Evolutionary conservation across 64 coral and sea anemone genomes (phyloP).

Genomic region (Pocillopora verrucosa): DNA sequence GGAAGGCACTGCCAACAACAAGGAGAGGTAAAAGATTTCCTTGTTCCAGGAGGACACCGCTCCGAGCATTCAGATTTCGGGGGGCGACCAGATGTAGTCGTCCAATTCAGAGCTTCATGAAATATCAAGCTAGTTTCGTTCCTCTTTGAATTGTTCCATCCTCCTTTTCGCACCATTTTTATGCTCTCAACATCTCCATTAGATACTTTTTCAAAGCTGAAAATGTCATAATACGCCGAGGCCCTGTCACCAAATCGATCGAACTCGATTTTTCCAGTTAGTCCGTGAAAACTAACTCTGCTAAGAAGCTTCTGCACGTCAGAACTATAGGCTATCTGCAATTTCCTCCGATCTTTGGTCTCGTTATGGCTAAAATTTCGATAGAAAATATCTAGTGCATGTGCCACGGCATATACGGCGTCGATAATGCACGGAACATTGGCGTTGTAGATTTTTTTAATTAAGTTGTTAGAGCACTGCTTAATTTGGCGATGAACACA

Average conservation of each 20-base stretch:
- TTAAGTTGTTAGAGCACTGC: neutral
- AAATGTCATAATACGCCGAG: constrained; percentile 27
- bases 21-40: constrained; percentile 2
- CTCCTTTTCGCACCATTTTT: neutral
- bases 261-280: constrained; percentile 28
- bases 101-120: constrained; percentile 9
- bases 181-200: neutral
- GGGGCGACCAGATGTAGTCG: neutral
- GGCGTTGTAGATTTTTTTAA: constrained; percentile 15
- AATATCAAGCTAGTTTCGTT: neutral
- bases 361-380: neutral
- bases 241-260: constrained; percentile 18
- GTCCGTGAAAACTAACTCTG: constrained; percentile 24
- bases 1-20: constrained; percentile 74
- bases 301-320: neutral
- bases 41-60: constrained; percentile 43
- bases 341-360: neutral
- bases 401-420: constrained; percentile 67
- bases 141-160: neutral
- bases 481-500: neutral
- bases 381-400: constrained; percentile 48
- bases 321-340: neutral
- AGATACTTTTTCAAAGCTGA: constrained; percentile 21
- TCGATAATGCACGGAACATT: constrained; percentile 49
- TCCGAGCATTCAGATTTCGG: constrained; percentile 53